A percentile compares a stretch with the other conserved stretches of the same genome.
These are phyloP conservation scores for Nephrotoma guestfalica DNA, from an alignment of 2,888 invertebrate species.

Conservation along the genomic window DNA sequence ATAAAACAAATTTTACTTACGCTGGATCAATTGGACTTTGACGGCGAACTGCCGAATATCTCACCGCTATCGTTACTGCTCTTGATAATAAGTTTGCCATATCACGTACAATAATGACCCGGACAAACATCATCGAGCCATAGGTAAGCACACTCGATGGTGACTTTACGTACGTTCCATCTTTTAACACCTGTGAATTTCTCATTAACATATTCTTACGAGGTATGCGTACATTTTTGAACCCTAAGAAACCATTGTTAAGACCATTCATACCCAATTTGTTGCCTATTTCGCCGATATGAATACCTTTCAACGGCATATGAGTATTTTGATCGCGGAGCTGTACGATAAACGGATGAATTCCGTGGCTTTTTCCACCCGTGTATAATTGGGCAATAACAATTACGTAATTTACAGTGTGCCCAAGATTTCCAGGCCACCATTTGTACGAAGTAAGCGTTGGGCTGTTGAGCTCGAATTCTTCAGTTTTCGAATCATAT, in stretches of 20 bases:
- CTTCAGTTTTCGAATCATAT: slow-evolving; percentile 65
- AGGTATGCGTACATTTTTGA: slow-evolving; percentile 78
- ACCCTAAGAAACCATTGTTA: slow-evolving; percentile 87
- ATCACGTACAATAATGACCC: slow-evolving; percentile 71
- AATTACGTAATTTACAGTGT: slow-evolving; percentile 82
- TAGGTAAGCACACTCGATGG: slow-evolving; percentile 74
- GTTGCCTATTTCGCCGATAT: slow-evolving; percentile 88
- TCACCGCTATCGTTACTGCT: slow-evolving; percentile 74
- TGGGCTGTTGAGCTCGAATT: slow-evolving; percentile 80
- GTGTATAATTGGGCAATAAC: slow-evolving; percentile 86
- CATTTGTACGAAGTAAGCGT: slow-evolving; percentile 83
- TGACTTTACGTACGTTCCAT: slow-evolving; percentile 79
- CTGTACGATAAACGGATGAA: slow-evolving; percentile 89
- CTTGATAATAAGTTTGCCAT: slow-evolving; percentile 63
- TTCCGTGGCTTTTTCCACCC: slow-evolving; percentile 68
- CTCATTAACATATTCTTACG: slow-evolving; percentile 89
- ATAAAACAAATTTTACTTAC: background rate
- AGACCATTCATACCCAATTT: slow-evolving; percentile 85
- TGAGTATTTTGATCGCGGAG: slow-evolving; percentile 79
- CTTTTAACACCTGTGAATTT: slow-evolving; percentile 66
- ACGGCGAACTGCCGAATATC: slow-evolving; percentile 79
- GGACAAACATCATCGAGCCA: slow-evolving; percentile 88
- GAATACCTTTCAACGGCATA: slow-evolving; percentile 71
- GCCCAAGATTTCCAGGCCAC: slow-evolving; percentile 95
- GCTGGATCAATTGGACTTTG: slow-evolving; percentile 76